A percentile compares a stretch with the other conserved stretches of the same genome.
phyloP scores from a whole-genome alignment of 1,140 invertebrate genomes.

The Formica selysi region DNA sequence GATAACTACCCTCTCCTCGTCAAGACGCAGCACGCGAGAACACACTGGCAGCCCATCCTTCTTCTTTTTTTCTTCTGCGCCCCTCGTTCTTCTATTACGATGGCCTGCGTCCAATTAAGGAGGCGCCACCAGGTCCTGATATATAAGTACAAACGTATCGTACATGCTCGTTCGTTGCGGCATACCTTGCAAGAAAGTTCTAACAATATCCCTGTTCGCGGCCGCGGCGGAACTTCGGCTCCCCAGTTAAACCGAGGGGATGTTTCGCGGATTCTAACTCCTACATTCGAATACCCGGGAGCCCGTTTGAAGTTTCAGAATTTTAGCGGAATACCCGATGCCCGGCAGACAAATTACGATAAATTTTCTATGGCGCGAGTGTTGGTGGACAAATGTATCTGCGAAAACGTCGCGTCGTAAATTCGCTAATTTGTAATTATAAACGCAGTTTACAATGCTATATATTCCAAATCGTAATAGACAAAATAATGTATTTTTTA shows the following conservation, averaged over 20 bases:
- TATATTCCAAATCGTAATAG: constrained; percentile 7
- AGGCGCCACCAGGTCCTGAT: constrained; percentile 41
- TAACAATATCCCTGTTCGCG: constrained; percentile 76
- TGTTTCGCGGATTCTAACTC: constrained; percentile 70
- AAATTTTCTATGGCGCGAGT: constrained; percentile 65
- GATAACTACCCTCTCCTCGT: constrained; percentile 31
- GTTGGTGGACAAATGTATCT: constrained; percentile 28
- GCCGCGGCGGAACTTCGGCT: constrained; percentile 68
- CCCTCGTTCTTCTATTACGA: constrained; percentile 59
- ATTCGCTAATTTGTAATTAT: constrained; percentile 37
- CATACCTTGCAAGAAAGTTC: constrained; percentile 79
- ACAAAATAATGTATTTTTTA: not conserved
- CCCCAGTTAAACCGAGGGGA: constrained; percentile 58
- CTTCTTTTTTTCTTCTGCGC: constrained; percentile 8
- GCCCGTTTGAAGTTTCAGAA: constrained; percentile 71
- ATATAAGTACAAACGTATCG: constrained; percentile 62
- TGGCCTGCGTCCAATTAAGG: constrained; percentile 69
- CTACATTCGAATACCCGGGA: constrained; percentile 66
- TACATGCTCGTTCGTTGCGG: constrained; percentile 56
- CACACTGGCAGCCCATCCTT: constrained; percentile 24
- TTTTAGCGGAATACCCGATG: constrained; percentile 72
- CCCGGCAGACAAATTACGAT: constrained; percentile 74
- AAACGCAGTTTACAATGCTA: not conserved
- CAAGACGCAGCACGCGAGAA: constrained; percentile 41
- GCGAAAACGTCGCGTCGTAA: constrained; percentile 11